Percentiles rank a stretch among this genome's conserved stretches.
phyloP scores from a whole-genome alignment of 2,797 vertebrate species.

The Onychomys leucogaster region DNA sequence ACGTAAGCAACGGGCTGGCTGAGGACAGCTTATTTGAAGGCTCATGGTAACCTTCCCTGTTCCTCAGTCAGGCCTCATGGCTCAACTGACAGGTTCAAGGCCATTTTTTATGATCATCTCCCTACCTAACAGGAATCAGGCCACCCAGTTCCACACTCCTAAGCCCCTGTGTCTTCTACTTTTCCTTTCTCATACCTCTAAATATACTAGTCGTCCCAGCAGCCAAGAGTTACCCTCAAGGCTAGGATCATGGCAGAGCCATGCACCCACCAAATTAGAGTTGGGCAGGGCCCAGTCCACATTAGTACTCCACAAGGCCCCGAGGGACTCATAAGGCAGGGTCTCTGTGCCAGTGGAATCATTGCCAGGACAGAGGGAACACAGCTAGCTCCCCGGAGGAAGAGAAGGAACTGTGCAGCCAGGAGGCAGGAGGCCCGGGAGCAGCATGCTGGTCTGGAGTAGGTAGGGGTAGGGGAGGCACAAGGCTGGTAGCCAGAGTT shows the following conservation, averaged over 20 bases:
- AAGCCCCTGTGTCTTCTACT: not conserved
- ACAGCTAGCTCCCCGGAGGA: not conserved
- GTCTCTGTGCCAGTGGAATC: not conserved
- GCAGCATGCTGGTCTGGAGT: fast-evolving
- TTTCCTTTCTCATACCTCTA: not conserved
- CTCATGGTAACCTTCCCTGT: not conserved
- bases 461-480: not conserved
- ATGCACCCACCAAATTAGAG: not conserved
- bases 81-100: not conserved
- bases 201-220: not conserved
- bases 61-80: not conserved
- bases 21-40: not conserved
- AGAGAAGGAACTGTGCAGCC: not conserved
- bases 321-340: not conserved
- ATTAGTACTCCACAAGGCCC: not conserved
- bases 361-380: not conserved
- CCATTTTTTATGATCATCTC: not conserved
- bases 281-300: not conserved
- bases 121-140: not conserved
- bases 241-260: not conserved
- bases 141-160: not conserved
- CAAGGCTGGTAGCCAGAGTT: not conserved
- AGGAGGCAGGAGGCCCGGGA: not conserved
- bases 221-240: not conserved
- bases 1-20: not conserved